A percentile compares a stretch with the other conserved stretches of the same genome.
Conservation (phyloP, 2,888 invertebrate species). For the Phaedon cochleariae region DNA sequence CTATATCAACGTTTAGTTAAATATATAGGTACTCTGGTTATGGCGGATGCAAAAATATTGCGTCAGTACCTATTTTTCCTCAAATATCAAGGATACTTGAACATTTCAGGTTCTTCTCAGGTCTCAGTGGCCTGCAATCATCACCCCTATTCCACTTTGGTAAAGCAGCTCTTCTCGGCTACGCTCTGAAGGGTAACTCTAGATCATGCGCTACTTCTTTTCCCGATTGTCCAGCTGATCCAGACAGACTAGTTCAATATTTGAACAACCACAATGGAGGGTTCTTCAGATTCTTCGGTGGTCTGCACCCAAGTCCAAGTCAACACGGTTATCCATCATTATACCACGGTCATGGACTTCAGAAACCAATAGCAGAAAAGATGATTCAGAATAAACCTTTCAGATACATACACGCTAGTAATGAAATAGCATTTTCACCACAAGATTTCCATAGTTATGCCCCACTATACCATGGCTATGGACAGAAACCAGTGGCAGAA, state of each 20-base stretch:
- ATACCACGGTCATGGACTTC: constrained; percentile 7
- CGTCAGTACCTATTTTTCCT: too few relatives aligned
- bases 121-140: constrained; percentile 61
- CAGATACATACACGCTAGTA: too few relatives aligned
- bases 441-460: neutral
- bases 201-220: constrained; percentile 71
- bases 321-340: neutral
- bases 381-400: too few relatives aligned
- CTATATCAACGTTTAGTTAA: too few relatives aligned
- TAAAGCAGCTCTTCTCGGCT: constrained; percentile 78
- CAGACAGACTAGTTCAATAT: constrained; percentile 77
- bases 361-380: too few relatives aligned
- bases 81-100: neutral
- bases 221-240: constrained; percentile 76
- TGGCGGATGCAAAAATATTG: too few relatives aligned
- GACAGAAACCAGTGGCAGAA: constrained; percentile 30
- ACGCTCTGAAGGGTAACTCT: constrained; percentile 71
- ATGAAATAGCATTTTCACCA: neutral
- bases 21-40: too few relatives aligned
- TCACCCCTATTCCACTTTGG: constrained; percentile 79
- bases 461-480: too few relatives aligned
- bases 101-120: constrained; percentile 39
- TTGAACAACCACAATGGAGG: constrained; percentile 88
- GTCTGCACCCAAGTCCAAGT: constrained; percentile 55
- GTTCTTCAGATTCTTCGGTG: constrained; percentile 81